Evolutionary conservation across 2,113 vertebrate genomes (phyloP).

Genomic region (Penelope pileata): DNA sequence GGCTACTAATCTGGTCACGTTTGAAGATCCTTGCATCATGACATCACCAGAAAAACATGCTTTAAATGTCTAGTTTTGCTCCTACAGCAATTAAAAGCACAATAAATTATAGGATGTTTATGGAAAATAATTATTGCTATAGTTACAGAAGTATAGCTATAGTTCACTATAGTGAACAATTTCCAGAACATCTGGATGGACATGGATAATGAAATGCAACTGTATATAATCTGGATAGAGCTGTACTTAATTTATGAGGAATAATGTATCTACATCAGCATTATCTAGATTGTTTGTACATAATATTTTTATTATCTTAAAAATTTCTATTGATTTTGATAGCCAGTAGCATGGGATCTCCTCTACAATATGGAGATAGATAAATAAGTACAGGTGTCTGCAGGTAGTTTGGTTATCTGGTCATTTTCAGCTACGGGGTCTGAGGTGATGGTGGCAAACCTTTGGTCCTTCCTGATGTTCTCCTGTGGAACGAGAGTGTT

Average conservation of each 20-base stretch:
- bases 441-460: neutral
- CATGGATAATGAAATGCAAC: neutral
- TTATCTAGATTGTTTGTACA: neutral
- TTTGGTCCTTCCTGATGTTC: neutral
- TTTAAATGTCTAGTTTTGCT: neutral
- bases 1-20: neutral
- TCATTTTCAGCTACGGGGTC: neutral
- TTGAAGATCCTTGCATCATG: neutral
- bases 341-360: neutral
- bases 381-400: neutral
- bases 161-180: neutral
- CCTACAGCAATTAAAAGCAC: neutral
- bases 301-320: neutral
- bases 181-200: constrained; percentile 53
- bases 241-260: neutral
- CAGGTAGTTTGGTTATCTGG: neutral
- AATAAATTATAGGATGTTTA: neutral
- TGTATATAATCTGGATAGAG: neutral
- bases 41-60: neutral
- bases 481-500: neutral
- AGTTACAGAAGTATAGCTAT: neutral
- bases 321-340: neutral
- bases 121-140: neutral
- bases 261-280: neutral
- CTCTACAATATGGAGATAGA: neutral